Conservation (phyloP, 2,888 invertebrate genomes). For the Eledone cirrhosa region DNA sequence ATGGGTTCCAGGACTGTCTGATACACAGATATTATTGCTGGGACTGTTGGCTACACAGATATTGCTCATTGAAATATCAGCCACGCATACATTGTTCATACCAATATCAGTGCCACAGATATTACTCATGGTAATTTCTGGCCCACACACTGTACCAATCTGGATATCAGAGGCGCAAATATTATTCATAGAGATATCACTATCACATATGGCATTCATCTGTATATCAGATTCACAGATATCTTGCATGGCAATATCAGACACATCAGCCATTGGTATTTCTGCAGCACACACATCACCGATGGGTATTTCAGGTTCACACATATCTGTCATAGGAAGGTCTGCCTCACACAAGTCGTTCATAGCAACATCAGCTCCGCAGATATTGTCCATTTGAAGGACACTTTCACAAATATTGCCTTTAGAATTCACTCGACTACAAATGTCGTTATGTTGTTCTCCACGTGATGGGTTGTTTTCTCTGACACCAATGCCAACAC, state of each 20-base stretch:
- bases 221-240: constrained; percentile 23
- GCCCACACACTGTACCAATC: constrained; percentile 19
- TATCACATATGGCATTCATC: constrained; percentile 25
- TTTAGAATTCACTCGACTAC: constrained; percentile 19
- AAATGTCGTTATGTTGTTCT: constrained; percentile 15
- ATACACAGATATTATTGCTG: constrained; percentile 17
- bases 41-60: constrained; percentile 24
- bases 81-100: constrained; percentile 23
- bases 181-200: constrained; percentile 24
- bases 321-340: constrained; percentile 19
- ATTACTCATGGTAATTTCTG: constrained; percentile 24
- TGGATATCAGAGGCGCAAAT: constrained; percentile 22
- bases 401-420: constrained; percentile 24
- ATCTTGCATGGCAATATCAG: constrained; percentile 25
- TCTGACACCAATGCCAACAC: neutral
- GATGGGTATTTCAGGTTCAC: constrained; percentile 17
- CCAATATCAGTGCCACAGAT: constrained; percentile 23
- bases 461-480: neutral
- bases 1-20: constrained; percentile 24
- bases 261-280: constrained; percentile 21
- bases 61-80: constrained; percentile 24
- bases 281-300: constrained; percentile 18
- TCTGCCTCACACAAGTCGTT: constrained; percentile 18
- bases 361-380: constrained; percentile 20
- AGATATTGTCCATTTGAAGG: constrained; percentile 20